Evolutionary conservation across 1,140 invertebrate genomes (phyloP).

Genomic region (Zaprionus capensis): DNA sequence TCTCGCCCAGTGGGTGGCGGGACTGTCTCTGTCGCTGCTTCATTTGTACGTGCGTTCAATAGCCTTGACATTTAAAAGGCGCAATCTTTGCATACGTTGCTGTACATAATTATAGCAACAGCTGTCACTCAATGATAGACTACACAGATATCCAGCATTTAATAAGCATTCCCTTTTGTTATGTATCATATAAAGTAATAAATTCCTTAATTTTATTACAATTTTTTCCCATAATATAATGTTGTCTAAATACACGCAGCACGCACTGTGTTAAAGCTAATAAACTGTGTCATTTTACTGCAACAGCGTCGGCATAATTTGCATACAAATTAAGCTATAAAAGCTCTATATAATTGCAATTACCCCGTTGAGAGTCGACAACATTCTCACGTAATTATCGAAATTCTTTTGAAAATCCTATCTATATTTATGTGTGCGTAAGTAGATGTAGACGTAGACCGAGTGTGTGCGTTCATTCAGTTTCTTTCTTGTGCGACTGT

Average conservation of each 20-base stretch:
- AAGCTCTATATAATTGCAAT: not conserved
- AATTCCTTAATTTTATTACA: not conserved
- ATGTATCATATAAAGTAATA: not conserved
- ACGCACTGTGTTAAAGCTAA: not conserved
- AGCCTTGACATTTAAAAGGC: slow-evolving; percentile 69
- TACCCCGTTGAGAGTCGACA: not conserved
- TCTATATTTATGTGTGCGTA: slow-evolving; percentile 15
- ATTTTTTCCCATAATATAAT: not conserved
- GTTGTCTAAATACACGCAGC: no score
- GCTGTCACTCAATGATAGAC: not conserved
- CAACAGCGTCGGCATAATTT: not conserved
- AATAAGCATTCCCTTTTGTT: not conserved
- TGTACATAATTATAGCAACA: slow-evolving; percentile 11
- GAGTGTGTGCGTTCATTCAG: slow-evolving; percentile 32
- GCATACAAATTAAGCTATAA: slow-evolving; percentile 1
- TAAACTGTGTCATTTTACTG: not conserved
- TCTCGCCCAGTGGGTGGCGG: slow-evolving; percentile 19
- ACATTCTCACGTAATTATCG: slow-evolving; percentile 4
- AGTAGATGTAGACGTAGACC: not conserved
- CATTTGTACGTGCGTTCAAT: slow-evolving; percentile 1
- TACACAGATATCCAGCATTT: not conserved
- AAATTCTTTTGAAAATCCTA: slow-evolving; percentile 8
- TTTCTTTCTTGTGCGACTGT: not conserved
- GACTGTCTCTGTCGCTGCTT: not conserved
- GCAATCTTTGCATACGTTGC: slow-evolving; percentile 35